These are phyloP conservation scores for Erannis defoliaria DNA, from an alignment of 2,888 invertebrate species.

Conservation along the genomic window DNA sequence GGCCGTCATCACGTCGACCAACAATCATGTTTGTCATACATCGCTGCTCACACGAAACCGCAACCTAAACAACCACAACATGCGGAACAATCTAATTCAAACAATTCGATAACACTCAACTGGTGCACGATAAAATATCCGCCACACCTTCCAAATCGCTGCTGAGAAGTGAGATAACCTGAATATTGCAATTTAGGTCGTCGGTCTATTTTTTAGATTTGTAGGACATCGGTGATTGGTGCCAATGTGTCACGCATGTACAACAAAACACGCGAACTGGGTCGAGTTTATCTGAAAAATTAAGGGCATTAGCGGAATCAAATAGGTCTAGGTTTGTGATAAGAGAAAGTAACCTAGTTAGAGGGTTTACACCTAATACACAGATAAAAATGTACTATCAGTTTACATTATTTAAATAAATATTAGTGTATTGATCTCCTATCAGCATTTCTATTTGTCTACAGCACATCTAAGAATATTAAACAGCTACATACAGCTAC, in stretches of 20 bases:
- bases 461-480: constrained; percentile 4
- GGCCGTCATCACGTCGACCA: constrained; percentile 48
- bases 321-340: constrained; percentile 53
- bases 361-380: constrained; percentile 10
- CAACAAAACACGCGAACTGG: constrained; percentile 46
- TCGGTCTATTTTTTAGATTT: constrained; percentile 61
- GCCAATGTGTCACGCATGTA: constrained; percentile 59
- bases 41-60: constrained; percentile 48
- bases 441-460: constrained; percentile 7
- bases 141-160: constrained; percentile 55
- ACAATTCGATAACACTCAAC: constrained; percentile 19
- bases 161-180: constrained; percentile 67
- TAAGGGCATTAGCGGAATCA: constrained; percentile 51
- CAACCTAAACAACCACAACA: constrained; percentile 31
- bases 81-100: constrained; percentile 49
- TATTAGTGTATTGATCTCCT: constrained; percentile 4
- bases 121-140: constrained; percentile 9
- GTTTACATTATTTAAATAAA: no score
- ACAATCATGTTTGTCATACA: constrained; percentile 53
- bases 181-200: constrained; percentile 71
- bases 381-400: constrained; percentile 16
- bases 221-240: constrained; percentile 61
- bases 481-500: background rate
- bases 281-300: constrained; percentile 52
- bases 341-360: constrained; percentile 28